Conservation (phyloP, 2,888 invertebrate genomes). For the Drosophila mettleri region DNA sequence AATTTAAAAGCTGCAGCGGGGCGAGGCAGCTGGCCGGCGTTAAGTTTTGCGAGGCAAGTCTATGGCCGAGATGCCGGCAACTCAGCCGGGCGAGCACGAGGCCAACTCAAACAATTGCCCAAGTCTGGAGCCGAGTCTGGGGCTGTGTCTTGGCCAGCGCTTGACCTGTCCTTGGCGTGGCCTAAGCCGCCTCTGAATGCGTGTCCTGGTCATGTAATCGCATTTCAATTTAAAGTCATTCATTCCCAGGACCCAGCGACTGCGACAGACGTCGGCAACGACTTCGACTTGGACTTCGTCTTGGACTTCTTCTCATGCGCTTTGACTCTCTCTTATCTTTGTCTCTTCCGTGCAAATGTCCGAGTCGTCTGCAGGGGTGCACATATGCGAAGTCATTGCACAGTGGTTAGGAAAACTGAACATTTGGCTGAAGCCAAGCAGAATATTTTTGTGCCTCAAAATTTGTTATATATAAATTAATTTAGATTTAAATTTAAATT, state of each 20-base stretch:
- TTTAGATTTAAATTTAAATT: too few relatives aligned
- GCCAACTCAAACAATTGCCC: conserved; percentile 44
- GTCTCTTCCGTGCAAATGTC: conserved; percentile 6
- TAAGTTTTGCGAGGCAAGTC: conserved; percentile 39
- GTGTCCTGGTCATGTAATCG: conserved; percentile 84
- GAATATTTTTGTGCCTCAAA: too few relatives aligned
- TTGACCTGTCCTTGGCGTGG: conserved; percentile 59
- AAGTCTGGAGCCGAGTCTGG: conserved; percentile 10
- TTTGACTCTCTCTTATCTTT: conserved; percentile 37
- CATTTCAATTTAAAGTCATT: conserved; percentile 82
- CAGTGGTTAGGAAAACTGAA: conserved; percentile 15
- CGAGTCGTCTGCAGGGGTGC: conserved; percentile 33
- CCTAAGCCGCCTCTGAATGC: conserved; percentile 80
- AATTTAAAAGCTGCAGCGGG: conserved; percentile 69
- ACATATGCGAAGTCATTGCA: conserved; percentile 35
- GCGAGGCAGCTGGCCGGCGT: conserved; percentile 45
- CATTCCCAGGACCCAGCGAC: conserved; percentile 44
- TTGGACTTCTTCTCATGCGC: conserved; percentile 13
- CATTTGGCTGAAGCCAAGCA: neutral
- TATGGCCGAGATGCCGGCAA: conserved; percentile 33
- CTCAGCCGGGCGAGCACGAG: conserved; percentile 32
- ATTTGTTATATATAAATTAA: too few relatives aligned
- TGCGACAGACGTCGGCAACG: conserved; percentile 21
- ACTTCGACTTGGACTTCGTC: conserved; percentile 9
- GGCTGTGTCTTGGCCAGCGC: conserved; percentile 33